Evolutionary conservation across 2,113 vertebrate species (phyloP), one percentile per base, ranked within the genome.

Genomic region (Siniperca knerii): DNA sequence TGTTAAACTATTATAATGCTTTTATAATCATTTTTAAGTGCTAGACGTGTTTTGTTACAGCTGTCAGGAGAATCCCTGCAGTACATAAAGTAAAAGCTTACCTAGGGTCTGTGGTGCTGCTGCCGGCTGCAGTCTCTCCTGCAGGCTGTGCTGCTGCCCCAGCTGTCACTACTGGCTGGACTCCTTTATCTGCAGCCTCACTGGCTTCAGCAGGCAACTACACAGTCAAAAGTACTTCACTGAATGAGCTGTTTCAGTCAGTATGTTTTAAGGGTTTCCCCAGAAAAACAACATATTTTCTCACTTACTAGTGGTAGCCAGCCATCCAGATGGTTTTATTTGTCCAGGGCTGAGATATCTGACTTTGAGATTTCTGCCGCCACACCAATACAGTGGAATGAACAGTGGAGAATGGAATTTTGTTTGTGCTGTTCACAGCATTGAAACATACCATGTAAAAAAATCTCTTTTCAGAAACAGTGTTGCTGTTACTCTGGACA

Each of bases 171-270:
- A 97, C 97, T 1, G 90, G 20, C 15, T 96, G 97, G 55, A 89
- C 91, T 29, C 90, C 86, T 86, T 95, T 87, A 4, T 95, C 93
- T 57, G 82, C 61, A 70, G 48, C 93, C 4, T 96, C 94, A 15
- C 55, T 21, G 0, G 91, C 95, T 73, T 99, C 98, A 55, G 95
- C 44, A 15, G 97, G 96, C 29, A 97, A 93, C 98, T 99, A 78
- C 74, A 88, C 77, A 72, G 60, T 54, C 0, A n/a, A 2, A 70
- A 57, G 48, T 0, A 40, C 10, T 44, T 79, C 4, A 85, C 1
- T 54, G 4, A 25, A 12, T 4, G 8, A 23, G 2, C 20, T 7
- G 8, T 2, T 65, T 65, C 21, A 52, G 4, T 60, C 5, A 6
- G 0, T 20, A 1, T 55, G 23, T 58, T 65, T 6, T 18, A 10